Base-by-base conservation (phyloP, 2,888 invertebrate species). In the Spodoptera picta region DNA sequence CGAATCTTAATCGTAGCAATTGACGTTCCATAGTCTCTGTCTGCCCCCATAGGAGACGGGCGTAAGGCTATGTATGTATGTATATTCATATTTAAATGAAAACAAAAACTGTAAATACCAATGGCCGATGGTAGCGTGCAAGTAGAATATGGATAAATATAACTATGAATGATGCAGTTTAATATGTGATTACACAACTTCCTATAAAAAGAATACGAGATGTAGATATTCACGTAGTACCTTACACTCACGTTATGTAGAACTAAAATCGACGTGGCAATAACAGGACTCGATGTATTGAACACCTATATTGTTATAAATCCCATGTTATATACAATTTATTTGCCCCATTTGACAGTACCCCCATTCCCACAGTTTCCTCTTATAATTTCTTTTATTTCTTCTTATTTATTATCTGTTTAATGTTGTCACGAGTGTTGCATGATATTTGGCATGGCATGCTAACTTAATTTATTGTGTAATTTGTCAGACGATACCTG, bases 401-500 rank as follows among this genome's bases (percentile, higher is more conserved):
- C 78, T 77, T 79, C 67, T 65, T 36, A 36, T 36, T 36, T 36
- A 36, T 11, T 77, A 79, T 80, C 71, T 80, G 73, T 86, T 68
- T 81, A 80, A 79, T 78, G 74, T 79, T 82, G 74, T 72, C 87
- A 85, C 84, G 84, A 85, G 87, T 91, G 88, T 86, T 89, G 93
- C 93, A 93, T 93, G 93, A 87, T 87, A 78, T 86, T 87, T 82
- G 85, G 94, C 94, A 94, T 94, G 93, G 94, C 94, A 94, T 94
- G 94, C 87, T 93, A 92, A 93, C 87, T 82, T 90, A 86, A 87
- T 87, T 78, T 86, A 86, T 90, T 93, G 87, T 94, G 90, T 93
- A 90, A 90, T 94, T 93, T 93, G 90, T 93, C 94, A 94, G 94
- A 93, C 92, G 86, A 92, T 93, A 89, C 92, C 93, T 88, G 94